phyloP scores from a whole-genome alignment of 1,140 invertebrate species.

The Mercenaria mercenaria region DNA sequence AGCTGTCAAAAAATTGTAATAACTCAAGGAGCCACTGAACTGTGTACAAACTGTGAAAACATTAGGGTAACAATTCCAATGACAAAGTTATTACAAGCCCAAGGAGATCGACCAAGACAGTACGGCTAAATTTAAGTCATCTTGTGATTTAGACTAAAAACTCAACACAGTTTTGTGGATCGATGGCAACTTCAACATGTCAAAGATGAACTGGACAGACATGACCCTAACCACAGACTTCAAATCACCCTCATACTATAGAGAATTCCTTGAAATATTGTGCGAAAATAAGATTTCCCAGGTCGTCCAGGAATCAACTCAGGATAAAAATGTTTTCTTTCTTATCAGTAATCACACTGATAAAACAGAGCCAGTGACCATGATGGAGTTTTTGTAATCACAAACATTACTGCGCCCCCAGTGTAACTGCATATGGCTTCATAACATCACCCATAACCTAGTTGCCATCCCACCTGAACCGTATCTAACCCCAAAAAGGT shows the following conservation, averaged over 20 bases:
- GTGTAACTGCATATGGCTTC: too few species aligned
- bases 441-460: too few species aligned
- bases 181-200: slow-evolving; percentile 30
- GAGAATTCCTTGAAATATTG: slow-evolving; percentile 5
- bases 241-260: neutral
- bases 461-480: too few species aligned
- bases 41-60: slow-evolving; percentile 18
- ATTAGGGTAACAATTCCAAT: slow-evolving; percentile 10
- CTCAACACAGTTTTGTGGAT: neutral
- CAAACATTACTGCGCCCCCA: too few species aligned
- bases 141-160: neutral
- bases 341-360: neutral
- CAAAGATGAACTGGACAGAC: slow-evolving; percentile 13
- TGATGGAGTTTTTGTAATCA: too few species aligned
- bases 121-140: neutral
- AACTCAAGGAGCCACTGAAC: neutral
- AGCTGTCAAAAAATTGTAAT: slow-evolving; percentile 8
- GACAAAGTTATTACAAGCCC: slow-evolving; percentile 23
- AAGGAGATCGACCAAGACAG: slow-evolving; percentile 9
- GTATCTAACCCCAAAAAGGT: too few species aligned
- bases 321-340: slow-evolving; percentile 15
- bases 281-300: slow-evolving; percentile 19
- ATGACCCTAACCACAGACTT: neutral
- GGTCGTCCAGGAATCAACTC: slow-evolving; percentile 6
- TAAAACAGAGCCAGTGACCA: neutral